Evolutionary conservation across 2,797 vertebrate species (phyloP).

Genomic region (Girardinus metallicus): DNA sequence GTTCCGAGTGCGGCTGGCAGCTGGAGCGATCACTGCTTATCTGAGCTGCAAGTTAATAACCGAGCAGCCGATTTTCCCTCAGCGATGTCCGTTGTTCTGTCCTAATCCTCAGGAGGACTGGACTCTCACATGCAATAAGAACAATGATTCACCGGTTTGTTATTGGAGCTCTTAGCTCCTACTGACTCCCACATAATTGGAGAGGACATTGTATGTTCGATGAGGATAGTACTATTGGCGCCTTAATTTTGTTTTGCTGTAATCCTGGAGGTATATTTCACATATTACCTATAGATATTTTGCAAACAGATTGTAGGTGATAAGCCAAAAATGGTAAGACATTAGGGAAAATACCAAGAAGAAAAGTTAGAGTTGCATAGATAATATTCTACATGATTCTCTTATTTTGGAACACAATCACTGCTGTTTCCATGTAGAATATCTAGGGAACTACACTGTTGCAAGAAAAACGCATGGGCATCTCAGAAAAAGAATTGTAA

Average conservation of each 20-base stretch:
- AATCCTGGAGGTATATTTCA: not conserved
- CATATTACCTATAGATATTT: too few relatives aligned
- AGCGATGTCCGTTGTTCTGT: conserved; percentile 49
- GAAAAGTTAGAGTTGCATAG: not conserved
- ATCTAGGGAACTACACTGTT: not conserved
- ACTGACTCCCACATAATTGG: not conserved
- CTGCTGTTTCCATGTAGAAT: not conserved
- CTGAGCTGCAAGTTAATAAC: conserved; percentile 54
- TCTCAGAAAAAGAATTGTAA: not conserved
- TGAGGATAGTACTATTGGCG: not conserved
- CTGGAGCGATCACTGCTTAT: conserved; percentile 53
- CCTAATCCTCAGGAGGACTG: conserved; percentile 41
- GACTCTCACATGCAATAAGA: conserved; percentile 30
- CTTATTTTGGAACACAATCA: not conserved
- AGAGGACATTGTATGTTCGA: not conserved
- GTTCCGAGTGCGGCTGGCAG: conserved; percentile 46
- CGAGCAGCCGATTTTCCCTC: conserved; percentile 41
- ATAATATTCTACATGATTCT: not conserved
- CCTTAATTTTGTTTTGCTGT: not conserved
- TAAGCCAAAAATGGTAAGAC: not conserved
- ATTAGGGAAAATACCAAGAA: not conserved
- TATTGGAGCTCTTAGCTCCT: not conserved
- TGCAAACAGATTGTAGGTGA: not conserved
- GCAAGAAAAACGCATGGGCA: not conserved
- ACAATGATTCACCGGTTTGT: conserved; percentile 19